Evolutionary conservation across 30 jellyfish, hydroid and myxozoan genomes (phyloP), one percentile per base, ranked within the genome.

Genomic region (Hydractinia echinata): DNA sequence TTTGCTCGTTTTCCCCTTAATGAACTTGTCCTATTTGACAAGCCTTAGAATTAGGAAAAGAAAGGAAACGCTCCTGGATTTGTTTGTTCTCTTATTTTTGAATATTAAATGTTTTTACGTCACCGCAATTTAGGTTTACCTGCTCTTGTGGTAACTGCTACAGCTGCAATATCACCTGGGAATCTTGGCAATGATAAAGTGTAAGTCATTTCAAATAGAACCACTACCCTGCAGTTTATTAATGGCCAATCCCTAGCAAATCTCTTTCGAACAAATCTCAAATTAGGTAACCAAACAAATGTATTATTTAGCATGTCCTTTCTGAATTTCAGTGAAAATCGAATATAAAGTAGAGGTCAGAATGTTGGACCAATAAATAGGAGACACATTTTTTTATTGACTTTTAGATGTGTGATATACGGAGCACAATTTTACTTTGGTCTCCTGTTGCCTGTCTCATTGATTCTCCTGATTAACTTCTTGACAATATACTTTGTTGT

Each of bases 161-260:
- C 83, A 20, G 74, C 83, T 13, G 67, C 62, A 8, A 67, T 74
- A 49, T 48, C 51, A 74, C 83, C 83, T 6, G 67, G 51, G 14
- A 74, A 74, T 74, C 83, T 74, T 74, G 83, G 83, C 7, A 74
- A 20, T 44, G 83, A 74, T n/a, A 55, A 74, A 21, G 67, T 74
- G 83, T 74, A 74, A 74, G 83, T 16, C 13, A 52, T 5, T 39
- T 10, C 64, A 7, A 39, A 72, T 7, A 9, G 44, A 30, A 30
- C 44, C 44, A 30, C 44, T 30, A 30, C 44, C 44, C 44, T 30
- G 44, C 44, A 30, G 44, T 30, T 1, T 30, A 30, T 30, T 30
- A 30, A 30, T 30, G 44, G 44, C 44, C 44, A 30, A 30, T 30
- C 44, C 44, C 44, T 30, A 30, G 44, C 1, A 30, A 30, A 30